Percentiles rank a stretch among this genome's conserved stretches.
Conservation (phyloP, 1,140 invertebrate species). For the Pemphigus obesinymphae region DNA sequence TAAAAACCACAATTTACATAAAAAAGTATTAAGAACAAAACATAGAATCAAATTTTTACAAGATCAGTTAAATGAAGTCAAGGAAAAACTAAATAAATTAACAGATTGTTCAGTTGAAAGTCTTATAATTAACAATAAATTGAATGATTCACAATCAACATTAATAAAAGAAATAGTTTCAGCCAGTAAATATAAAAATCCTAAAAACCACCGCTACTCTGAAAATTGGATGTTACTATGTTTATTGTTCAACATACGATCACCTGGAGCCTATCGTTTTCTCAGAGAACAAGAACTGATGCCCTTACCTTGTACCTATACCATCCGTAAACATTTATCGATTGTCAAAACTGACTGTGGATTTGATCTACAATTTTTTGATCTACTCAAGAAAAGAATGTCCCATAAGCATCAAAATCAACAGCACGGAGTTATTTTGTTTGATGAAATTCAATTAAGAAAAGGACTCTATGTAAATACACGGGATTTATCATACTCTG, state of each 20-base stretch:
- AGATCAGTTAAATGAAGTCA: neutral
- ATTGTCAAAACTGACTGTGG: neutral
- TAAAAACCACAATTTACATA: neutral
- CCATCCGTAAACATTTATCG: neutral
- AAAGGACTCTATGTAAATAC: neutral
- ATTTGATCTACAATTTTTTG: neutral
- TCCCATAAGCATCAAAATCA: neutral
- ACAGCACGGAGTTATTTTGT: neutral
- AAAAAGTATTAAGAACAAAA: neutral
- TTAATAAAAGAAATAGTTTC: neutral
- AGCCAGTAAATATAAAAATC: neutral
- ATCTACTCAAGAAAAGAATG: neutral
- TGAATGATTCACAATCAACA: neutral
- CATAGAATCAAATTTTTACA: neutral
- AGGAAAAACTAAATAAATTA: neutral
- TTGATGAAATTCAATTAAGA: neutral
- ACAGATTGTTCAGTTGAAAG: neutral
- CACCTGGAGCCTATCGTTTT: neutral
- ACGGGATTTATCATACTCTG: neutral
- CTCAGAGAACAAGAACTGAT: neutral
- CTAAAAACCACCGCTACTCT: neutral
- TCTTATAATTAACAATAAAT: neutral
- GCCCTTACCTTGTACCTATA: neutral
- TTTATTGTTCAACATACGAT: neutral
- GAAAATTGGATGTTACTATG: neutral